Evolutionary conservation across 2,113 vertebrate genomes (phyloP).

Genomic region (Calonectris borealis): DNA sequence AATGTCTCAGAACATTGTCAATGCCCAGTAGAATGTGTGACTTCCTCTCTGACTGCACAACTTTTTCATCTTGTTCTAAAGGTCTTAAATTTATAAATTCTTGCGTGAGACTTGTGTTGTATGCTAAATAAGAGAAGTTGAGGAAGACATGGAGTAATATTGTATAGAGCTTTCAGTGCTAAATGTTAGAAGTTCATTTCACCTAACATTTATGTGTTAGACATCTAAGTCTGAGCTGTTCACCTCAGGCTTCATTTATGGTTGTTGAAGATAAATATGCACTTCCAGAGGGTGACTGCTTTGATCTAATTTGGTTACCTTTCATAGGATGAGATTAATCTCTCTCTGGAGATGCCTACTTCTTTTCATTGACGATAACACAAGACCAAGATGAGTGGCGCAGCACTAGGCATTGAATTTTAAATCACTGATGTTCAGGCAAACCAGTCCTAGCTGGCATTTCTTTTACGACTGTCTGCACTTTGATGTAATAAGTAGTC

Average conservation of each 20-base stretch:
- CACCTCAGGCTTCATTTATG: constrained; percentile 39
- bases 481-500: constrained; percentile 17
- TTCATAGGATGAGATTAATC: constrained; percentile 23
- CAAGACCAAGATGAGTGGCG: neutral
- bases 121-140: neutral
- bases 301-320: constrained; percentile 46
- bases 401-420: neutral
- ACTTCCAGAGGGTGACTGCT: constrained; percentile 29
- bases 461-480: constrained; percentile 8
- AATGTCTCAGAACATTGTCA: neutral
- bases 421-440: neutral
- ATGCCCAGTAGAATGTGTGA: neutral
- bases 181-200: constrained; percentile 1
- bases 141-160: neutral
- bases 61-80: neutral
- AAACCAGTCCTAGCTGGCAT: neutral
- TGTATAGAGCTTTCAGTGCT: neutral
- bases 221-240: constrained; percentile 1
- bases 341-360: constrained; percentile 9
- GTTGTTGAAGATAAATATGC: constrained; percentile 36
- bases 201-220: neutral
- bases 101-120: rapidly evolving
- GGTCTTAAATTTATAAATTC: neutral
- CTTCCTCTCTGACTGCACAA: neutral
- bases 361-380: neutral